Evolutionary conservation across 2,888 invertebrate genomes (phyloP), one percentile per base, ranked within the genome.

Genomic region (Drosophila acutilabella): DNA sequence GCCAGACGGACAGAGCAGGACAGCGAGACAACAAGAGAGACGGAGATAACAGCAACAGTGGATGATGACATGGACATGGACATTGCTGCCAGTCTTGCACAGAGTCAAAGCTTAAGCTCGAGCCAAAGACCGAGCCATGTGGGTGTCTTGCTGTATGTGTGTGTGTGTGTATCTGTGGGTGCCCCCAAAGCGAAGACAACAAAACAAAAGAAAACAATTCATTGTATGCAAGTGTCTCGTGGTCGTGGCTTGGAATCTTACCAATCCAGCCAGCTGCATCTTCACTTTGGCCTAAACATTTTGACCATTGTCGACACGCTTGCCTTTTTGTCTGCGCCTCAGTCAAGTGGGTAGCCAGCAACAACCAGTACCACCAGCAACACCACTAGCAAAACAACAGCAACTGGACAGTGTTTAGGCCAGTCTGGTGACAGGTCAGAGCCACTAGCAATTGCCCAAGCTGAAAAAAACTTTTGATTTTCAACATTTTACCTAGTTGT

Each of bases 231-330:
- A 77, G 74, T 75, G 79, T 83, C 66, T 71, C 65, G 69, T 64
- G 65, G 70, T 82, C 78, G 73, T 77, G 50, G 70, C 60, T 60
- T 26, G 64, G 52, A 68, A 68, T 68, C 68, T 44, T 54, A 44
- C 69, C 71, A 80, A 68, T 73, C 66, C 81, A 80, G 88, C 74
- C 81, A 80, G 88, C 74, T 82, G 86, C 80, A 80, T 81, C 81
- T 85, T 85, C 81, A 79, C 69, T 72, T 75, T 74, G 78, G 75
- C 78, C 81, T 62, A 71, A 56, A 52, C 84, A 78, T 81, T 30
- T 83, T 85, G 81, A 81, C 86, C 86, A 81, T 88, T 88, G 88
- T 85, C 81, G 73, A 77, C 85, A 77, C 82, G 75, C 75, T 82
- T 80, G 83, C 71, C 16, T 71, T 67, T 56, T 64, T 66, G 40